Evolutionary conservation across 2,113 vertebrate genomes (phyloP).

Genomic region (Condylura cristata): DNA sequence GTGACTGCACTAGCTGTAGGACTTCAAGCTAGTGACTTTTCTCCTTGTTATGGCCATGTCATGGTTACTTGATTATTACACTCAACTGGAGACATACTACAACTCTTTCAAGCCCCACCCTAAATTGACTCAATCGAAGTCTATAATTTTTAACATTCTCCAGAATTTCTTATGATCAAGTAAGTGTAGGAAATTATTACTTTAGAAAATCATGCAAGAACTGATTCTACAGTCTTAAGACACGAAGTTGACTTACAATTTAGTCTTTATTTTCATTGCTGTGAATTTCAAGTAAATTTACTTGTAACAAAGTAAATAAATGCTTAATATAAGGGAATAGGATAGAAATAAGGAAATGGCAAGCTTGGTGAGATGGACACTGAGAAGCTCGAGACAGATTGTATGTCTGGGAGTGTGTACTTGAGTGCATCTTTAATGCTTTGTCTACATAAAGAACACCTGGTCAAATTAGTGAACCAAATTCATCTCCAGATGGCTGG

Average conservation of each 20-base stretch:
- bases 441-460: not conserved
- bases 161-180: not conserved
- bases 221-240: not conserved
- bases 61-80: not conserved
- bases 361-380: not conserved
- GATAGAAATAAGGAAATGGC: not conserved
- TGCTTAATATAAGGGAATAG: not conserved
- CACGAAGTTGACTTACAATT: not conserved
- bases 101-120: not conserved
- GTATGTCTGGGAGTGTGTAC: not conserved
- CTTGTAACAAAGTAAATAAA: not conserved
- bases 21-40: not conserved
- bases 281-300: not conserved
- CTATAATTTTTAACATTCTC: not conserved
- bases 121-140: not conserved
- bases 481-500: not conserved
- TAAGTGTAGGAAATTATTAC: not conserved
- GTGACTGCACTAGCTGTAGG: not conserved
- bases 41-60: not conserved
- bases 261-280: not conserved
- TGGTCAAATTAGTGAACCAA: not conserved
- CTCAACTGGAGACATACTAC: not conserved
- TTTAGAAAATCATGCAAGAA: not conserved
- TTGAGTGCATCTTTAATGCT: not conserved
- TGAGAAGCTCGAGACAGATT: not conserved